Evolutionary conservation across 2,888 invertebrate genomes (phyloP).

Genomic region (Lottia gigantea): DNA sequence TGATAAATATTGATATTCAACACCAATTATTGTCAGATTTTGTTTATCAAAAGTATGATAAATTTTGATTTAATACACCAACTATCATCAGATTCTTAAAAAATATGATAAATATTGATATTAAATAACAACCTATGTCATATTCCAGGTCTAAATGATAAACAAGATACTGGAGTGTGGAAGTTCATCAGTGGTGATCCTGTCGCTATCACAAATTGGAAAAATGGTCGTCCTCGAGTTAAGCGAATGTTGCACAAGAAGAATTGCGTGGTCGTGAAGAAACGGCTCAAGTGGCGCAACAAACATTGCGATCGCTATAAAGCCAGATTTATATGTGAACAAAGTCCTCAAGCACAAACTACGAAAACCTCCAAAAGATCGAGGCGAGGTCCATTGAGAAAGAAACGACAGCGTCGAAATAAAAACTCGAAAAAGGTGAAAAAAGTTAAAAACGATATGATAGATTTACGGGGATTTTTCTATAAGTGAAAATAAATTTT

Average conservation of each 20-base stretch:
- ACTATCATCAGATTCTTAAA: too few relatives aligned
- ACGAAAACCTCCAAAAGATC: constrained; percentile 14
- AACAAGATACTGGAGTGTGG: constrained; percentile 52
- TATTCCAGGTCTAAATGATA: constrained; percentile 60
- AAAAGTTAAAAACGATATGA: not conserved
- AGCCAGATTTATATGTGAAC: constrained; percentile 59
- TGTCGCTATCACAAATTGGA: constrained; percentile 56
- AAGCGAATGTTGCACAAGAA: constrained; percentile 47
- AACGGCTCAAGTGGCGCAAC: constrained; percentile 58
- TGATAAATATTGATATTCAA: too few relatives aligned
- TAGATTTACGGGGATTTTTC: not conserved
- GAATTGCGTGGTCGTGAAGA: constrained; percentile 62
- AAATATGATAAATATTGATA: not conserved
- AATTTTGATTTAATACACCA: too few relatives aligned
- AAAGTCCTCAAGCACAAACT: constrained; percentile 19
- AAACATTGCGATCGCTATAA: constrained; percentile 59
- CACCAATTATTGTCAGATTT: too few relatives aligned
- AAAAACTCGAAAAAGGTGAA: constrained; percentile 1
- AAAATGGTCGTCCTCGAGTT: constrained; percentile 49
- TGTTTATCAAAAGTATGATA: too few relatives aligned
- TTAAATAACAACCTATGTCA: constrained; percentile 5
- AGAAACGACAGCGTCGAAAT: constrained; percentile 7
- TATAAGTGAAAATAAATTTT: not conserved
- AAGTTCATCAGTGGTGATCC: constrained; percentile 53
- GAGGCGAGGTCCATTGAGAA: constrained; percentile 17